These are phyloP conservation scores for Bombus impatiens DNA, from an alignment of 1,140 invertebrate genomes.

Conservation along the genomic window DNA sequence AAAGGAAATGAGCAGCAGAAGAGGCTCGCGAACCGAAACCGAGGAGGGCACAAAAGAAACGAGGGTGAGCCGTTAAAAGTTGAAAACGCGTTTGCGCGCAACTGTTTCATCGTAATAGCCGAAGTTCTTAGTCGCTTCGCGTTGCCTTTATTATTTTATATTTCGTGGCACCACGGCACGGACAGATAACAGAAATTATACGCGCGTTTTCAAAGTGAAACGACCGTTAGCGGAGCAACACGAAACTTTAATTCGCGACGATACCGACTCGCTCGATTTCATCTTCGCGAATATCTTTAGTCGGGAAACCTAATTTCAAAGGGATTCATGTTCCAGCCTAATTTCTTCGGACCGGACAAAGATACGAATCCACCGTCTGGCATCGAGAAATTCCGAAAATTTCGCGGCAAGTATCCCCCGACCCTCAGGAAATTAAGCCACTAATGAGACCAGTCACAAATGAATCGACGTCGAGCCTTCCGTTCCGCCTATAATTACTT, in stretches of 20 bases:
- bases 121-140: conserved; percentile 72
- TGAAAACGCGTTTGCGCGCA: conserved; percentile 78
- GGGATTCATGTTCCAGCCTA: not conserved
- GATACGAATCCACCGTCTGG: conserved; percentile 1
- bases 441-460: conserved; percentile 12
- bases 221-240: conserved; percentile 75
- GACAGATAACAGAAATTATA: conserved; percentile 81
- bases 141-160: conserved; percentile 81
- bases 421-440: conserved; percentile 17
- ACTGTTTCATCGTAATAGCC: conserved; percentile 80
- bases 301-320: conserved; percentile 42
- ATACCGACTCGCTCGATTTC: conserved; percentile 64
- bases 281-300: conserved; percentile 65
- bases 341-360: conserved; percentile 19
- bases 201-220: conserved; percentile 75
- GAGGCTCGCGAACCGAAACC: conserved; percentile 15
- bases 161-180: conserved; percentile 72
- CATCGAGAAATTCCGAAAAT: conserved; percentile 40
- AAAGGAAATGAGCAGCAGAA: conserved; percentile 43
- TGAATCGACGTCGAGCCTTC: conserved; percentile 20
- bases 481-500: not conserved
- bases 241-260: conserved; percentile 76
- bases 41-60: conserved; percentile 49
- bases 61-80: conserved; percentile 77
- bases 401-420: not conserved